Base-by-base conservation (phyloP, 2,113 vertebrate species). In the Hippocampus mohnikei region DNA sequence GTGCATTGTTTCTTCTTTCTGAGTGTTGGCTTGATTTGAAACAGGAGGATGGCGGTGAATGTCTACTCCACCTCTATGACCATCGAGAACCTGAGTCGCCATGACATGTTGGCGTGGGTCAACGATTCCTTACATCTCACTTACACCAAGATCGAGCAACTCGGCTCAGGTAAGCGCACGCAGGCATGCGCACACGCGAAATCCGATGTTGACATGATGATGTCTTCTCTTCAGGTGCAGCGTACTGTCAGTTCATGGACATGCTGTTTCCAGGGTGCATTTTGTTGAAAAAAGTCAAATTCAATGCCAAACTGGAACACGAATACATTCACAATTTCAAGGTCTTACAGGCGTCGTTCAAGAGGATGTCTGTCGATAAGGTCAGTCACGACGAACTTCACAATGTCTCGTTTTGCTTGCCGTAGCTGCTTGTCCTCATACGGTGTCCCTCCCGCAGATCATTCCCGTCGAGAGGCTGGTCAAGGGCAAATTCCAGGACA, bases 171-270 rank as follows among this genome's bases (percentile, higher is more conserved):
- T 98, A 88, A 72, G 37, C 59, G 2, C 37, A 3, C 21, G 1
- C 40, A 25, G 1, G 2, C 10, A 68, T 29, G 13, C n/a, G 33
- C 21, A 11, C 8, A 21, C 7, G 2, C 12, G 3, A 23, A n/a
- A 44, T 23, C 13, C 41, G 18, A 44, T 23, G 21, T 23, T 11
- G 53, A 18, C 12, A 10, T 25, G 46, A 42, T 70, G 15, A 66
- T 5, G 16, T n/a, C 25, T 48, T 12, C 23, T 21, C 42, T n/a
- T 9, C 13, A 98, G 96, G 96, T 23, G 91, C 87, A 8, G 96
- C 95, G 0, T 98, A 98, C 76, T 98, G 96, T 88, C 96, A 98
- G 91, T 97, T 98, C 87, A 98, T 98, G 96, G 96, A 98, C 91
- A 98, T 98, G 95, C 89, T 98, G 79, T 98, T 98, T 89, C 96